A percentile compares a stretch with the other conserved stretches of the same genome.
Conservation (phyloP, 2,888 invertebrate species). For the Cerceris ruficornis region DNA sequence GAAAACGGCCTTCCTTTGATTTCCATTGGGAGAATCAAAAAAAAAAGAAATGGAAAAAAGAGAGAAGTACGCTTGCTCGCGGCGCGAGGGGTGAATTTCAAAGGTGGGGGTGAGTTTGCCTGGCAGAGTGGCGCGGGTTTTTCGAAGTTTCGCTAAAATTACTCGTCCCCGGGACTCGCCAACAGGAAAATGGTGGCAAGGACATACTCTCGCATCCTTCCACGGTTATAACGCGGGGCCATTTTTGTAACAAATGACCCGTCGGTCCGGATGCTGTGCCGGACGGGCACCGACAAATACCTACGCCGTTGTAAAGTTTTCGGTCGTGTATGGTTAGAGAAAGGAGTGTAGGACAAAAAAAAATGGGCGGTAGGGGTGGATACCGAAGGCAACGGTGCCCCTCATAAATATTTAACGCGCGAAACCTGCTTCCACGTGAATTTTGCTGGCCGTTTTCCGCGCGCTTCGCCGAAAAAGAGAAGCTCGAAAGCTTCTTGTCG, state of each 20-base stretch:
- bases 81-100: no score
- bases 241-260: conserved; percentile 66
- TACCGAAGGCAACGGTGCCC: conserved; percentile 21
- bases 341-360: background rate
- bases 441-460: conserved; percentile 15
- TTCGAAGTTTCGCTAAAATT: conserved; percentile 17
- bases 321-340: conserved; percentile 23
- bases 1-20: no score
- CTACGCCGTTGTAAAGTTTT: conserved; percentile 55
- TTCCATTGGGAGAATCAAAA: no score
- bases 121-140: background rate
- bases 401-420: conserved; percentile 49
- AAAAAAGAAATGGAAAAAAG: no score
- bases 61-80: no score
- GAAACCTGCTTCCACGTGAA: conserved; percentile 26
- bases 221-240: conserved; percentile 55
- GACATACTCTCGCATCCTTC: conserved; percentile 52
- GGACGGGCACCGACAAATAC: conserved; percentile 66
- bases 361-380: conserved; percentile 5
- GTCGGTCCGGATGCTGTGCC: conserved; percentile 56
- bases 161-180: conserved; percentile 13
- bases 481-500: background rate
- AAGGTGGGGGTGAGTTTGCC: no score
- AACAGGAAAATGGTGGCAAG: conserved; percentile 52
- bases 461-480: conserved; percentile 10